Evolutionary conservation across 2,797 vertebrate genomes (phyloP).

Genomic region (Dermochelys coriacea): DNA sequence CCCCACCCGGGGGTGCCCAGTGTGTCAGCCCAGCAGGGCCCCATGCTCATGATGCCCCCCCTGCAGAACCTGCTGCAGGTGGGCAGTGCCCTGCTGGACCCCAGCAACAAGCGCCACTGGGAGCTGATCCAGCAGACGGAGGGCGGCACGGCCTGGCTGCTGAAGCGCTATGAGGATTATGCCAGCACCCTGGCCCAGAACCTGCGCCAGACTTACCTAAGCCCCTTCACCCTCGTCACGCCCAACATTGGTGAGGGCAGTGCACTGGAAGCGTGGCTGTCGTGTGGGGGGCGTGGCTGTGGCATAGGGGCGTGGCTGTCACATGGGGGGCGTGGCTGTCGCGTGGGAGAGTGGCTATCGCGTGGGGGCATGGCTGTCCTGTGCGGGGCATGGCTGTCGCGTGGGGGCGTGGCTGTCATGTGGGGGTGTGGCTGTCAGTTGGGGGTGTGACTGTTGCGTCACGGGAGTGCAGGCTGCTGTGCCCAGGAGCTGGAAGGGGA

Average conservation of each 20-base stretch:
- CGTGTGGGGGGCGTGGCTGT: accelerated
- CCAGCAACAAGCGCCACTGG: slow-evolving; percentile 90
- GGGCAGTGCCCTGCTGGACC: slow-evolving; percentile 92
- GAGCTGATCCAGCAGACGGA: slow-evolving; percentile 94
- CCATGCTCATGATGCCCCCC: neutral
- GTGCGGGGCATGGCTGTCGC: accelerated
- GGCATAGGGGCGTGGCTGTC: accelerated
- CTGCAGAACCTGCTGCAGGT: slow-evolving; percentile 92
- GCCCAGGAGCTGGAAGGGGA: neutral
- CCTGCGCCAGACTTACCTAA: slow-evolving; percentile 98
- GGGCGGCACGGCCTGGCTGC: slow-evolving; percentile 90
- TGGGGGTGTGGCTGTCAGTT: accelerated
- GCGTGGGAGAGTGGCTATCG: too few species aligned
- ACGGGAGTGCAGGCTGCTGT: neutral
- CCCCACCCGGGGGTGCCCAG: neutral
- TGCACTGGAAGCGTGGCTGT: too few species aligned
- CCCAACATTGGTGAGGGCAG: slow-evolving; percentile 91
- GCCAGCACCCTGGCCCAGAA: slow-evolving; percentile 93
- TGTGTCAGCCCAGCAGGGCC: neutral
- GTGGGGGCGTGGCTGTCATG: too few species aligned
- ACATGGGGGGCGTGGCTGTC: accelerated
- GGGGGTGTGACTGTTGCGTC: accelerated
- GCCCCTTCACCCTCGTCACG: slow-evolving; percentile 96
- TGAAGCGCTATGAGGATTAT: slow-evolving; percentile 92
- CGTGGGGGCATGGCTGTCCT: accelerated